phyloP scores from a whole-genome alignment of 2,888 invertebrate genomes.

The Gisinianus flammeolus region DNA sequence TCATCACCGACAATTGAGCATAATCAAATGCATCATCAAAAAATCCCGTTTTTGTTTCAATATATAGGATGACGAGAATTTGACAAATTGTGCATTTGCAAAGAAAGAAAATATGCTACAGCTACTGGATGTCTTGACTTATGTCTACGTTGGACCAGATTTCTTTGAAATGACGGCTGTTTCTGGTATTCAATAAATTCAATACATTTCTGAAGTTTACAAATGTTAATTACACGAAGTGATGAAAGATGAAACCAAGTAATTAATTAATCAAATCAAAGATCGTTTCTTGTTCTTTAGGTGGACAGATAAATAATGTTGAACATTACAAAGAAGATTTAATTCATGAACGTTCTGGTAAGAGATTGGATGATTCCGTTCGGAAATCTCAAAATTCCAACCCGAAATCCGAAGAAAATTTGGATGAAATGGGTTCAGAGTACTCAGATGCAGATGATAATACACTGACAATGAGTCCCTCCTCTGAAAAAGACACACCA shows the following conservation, averaged over 20 bases:
- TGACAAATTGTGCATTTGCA: conserved; percentile 11
- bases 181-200: conserved; percentile 12
- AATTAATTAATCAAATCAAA: not conserved
- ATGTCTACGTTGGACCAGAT: conserved; percentile 5
- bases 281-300: not conserved
- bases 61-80: conserved; percentile 3
- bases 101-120: conserved; percentile 18
- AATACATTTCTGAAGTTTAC: not conserved
- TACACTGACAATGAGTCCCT: not conserved
- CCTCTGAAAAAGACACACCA: not conserved
- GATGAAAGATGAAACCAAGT: too few species aligned
- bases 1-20: not conserved
- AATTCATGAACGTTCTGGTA: not conserved
- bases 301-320: conserved; percentile 23
- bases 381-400: not conserved
- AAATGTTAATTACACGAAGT: too few species aligned
- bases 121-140: conserved; percentile 21
- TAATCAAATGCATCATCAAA: too few species aligned
- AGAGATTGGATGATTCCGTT: too few species aligned
- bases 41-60: not conserved
- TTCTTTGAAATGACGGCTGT: conserved; percentile 6
- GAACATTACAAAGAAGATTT: conserved; percentile 18
- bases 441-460: conserved; percentile 5
- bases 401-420: not conserved
- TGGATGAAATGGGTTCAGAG: not conserved